phyloP scores from a whole-genome alignment of 2,888 invertebrate species.

The Agonopterix arenella region DNA sequence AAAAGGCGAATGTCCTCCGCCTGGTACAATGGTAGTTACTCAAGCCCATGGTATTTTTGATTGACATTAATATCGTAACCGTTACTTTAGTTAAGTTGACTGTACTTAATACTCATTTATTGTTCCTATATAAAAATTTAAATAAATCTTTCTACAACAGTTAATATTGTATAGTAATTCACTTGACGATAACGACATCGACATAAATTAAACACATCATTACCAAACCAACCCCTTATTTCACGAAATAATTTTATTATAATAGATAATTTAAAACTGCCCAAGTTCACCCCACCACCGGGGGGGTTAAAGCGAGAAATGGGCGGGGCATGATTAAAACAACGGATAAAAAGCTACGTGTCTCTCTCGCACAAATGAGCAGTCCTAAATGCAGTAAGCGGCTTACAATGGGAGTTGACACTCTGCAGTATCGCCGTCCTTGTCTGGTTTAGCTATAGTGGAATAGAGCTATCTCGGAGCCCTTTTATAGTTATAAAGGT shows the following conservation, averaged over 20 bases:
- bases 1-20: no score
- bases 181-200: slow-evolving; percentile 42
- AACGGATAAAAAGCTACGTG: slow-evolving; percentile 46
- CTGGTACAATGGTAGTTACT: no score
- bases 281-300: slow-evolving; percentile 67
- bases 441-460: slow-evolving; percentile 13
- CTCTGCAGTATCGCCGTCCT: slow-evolving; percentile 14
- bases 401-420: slow-evolving; percentile 69
- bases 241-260: slow-evolving; percentile 74
- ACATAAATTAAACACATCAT: slow-evolving; percentile 71
- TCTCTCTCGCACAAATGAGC: slow-evolving; percentile 71
- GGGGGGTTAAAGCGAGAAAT: slow-evolving; percentile 58
- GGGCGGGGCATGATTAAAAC: slow-evolving; percentile 60
- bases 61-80: no score
- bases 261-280: slow-evolving; percentile 76
- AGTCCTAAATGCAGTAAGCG: slow-evolving; percentile 65
- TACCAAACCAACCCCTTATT: slow-evolving; percentile 75
- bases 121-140: no score
- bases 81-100: no score
- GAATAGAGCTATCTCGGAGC: slow-evolving; percentile 51
- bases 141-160: neutral
- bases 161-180: neutral
- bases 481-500: slow-evolving; percentile 66
- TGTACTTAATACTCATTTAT: no score
- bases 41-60: no score